Evolutionary conservation across 1,140 invertebrate species (phyloP).

Genomic region (Druon quercuslanigerum): DNA sequence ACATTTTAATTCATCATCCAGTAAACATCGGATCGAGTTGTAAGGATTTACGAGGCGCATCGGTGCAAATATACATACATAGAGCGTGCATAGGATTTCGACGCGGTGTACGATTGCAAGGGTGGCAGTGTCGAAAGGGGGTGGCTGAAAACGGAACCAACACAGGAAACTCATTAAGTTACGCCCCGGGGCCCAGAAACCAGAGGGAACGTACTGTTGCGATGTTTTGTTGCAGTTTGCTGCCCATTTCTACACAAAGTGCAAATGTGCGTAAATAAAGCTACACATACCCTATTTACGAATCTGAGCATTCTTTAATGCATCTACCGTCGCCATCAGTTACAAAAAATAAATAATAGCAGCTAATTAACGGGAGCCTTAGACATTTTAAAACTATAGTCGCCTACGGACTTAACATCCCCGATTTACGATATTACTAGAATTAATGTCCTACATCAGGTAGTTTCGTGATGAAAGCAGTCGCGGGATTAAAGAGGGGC

Average conservation of each 20-base stretch:
- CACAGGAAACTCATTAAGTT: conserved; percentile 64
- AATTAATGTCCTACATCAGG: no score
- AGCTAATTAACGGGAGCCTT: no score
- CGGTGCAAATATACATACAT: conserved; percentile 6
- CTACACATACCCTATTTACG: background rate
- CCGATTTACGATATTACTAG: no score
- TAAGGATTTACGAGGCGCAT: conserved; percentile 10
- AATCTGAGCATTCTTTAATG: conserved; percentile 32
- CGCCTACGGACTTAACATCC: no score
- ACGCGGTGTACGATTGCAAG: background rate
- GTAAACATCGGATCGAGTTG: conserved; percentile 20
- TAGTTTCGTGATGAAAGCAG: no score
- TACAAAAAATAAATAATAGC: background rate
- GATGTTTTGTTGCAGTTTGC: conserved; percentile 12
- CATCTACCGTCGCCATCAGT: no score
- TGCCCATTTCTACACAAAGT: background rate
- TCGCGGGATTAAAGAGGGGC: no score
- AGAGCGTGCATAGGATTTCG: conserved; percentile 10
- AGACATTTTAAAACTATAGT: no score
- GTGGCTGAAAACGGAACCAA: conserved; percentile 57
- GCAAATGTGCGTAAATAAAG: conserved; percentile 39
- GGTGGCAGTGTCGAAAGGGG: conserved; percentile 11
- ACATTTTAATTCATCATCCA: conserved; percentile 21
- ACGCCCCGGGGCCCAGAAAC: conserved; percentile 57
- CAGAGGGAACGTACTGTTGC: conserved; percentile 44